Base-by-base conservation (phyloP, 1,140 invertebrate species). In the Heliconius melpomene region DNA sequence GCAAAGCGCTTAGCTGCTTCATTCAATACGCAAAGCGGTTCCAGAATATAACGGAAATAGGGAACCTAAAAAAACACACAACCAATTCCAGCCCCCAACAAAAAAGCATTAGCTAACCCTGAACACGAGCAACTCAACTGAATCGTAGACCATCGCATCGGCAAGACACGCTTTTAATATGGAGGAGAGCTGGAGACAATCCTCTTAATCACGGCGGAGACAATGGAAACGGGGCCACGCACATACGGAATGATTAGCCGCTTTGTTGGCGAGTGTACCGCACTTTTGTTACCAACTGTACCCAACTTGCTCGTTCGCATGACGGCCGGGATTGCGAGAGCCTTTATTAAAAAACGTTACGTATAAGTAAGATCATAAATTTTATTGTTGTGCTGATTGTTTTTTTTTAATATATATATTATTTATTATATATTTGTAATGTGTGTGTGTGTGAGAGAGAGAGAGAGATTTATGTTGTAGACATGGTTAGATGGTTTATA, bases 171-270 rank as follows among this genome's bases (percentile, higher is more conserved):
- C 89, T 93, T 94, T 93, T 93, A 94, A 94, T 94, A 94, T 91
- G 85, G 89, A 93, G 92, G 89, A 91, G 89, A 83, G 87, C 82
- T 87, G 88, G 91, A 93, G 91, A 94, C 93, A 94, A 94, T 94
- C 91, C 91, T 93, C 93, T 94, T 94, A 94, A 94, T 94, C 93
- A 94, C 85, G 82, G 86, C 72, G 83, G 88, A 93, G 91, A 94
- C 93, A 93, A 91, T 94, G 91, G 88, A 89, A 94, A 94, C 88
- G 87, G 85, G 93, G 93, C 91, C 93, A 94, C 92, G 90, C 90
- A 92, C 89, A 88, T 87, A 90, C 88, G 87, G 86, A 86, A 89
- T 94, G 91, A 94, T 94, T 94, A 93, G 90, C 86, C 88, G 91
- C 90, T 93, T 94, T 94, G 92, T 94, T 89, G 88, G 86, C 83